Evolutionary conservation across 2,888 invertebrate species (phyloP).

Genomic region (Sylvicola cinctus): DNA sequence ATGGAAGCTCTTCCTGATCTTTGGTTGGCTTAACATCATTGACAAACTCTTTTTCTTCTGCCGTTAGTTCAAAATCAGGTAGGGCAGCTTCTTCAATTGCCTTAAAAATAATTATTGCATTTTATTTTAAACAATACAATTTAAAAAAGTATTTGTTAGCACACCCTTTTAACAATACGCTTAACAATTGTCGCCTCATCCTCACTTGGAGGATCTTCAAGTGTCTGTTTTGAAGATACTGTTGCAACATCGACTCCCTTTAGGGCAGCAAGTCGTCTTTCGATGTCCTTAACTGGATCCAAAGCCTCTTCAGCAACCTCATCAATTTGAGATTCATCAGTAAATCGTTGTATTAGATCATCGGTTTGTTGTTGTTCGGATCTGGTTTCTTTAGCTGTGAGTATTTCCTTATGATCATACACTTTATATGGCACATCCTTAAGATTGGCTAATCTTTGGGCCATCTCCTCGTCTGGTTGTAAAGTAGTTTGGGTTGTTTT

Average conservation of each 20-base stretch:
- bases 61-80: slow-evolving; percentile 24
- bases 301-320: slow-evolving; percentile 27
- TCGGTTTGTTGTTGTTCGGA: slow-evolving; percentile 50
- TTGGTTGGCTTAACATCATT: slow-evolving; percentile 14
- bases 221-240: slow-evolving; percentile 3
- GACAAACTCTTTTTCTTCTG: slow-evolving; percentile 23
- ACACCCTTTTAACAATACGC: slow-evolving; percentile 18
- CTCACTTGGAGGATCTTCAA: slow-evolving; percentile 15
- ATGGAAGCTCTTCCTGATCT: slow-evolving; percentile 40
- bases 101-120: slow-evolving; percentile 11
- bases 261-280: slow-evolving; percentile 29
- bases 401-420: slow-evolving; percentile 18
- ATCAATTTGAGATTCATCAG: slow-evolving; percentile 32
- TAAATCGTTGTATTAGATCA: slow-evolving; percentile 37
- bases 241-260: slow-evolving; percentile 18
- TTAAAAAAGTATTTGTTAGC: slow-evolving; percentile 1
- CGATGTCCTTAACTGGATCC: slow-evolving; percentile 31
- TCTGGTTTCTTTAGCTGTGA: slow-evolving; percentile 33
- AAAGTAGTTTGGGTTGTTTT: slow-evolving; percentile 28
- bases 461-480: slow-evolving; percentile 36
- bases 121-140: not conserved
- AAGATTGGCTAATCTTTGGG: slow-evolving; percentile 40
- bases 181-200: slow-evolving; percentile 23
- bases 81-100: slow-evolving; percentile 31
- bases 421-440: slow-evolving; percentile 30